Evolutionary conservation across 2,888 invertebrate genomes (phyloP).

Genomic region (Flexamia atlantica): DNA sequence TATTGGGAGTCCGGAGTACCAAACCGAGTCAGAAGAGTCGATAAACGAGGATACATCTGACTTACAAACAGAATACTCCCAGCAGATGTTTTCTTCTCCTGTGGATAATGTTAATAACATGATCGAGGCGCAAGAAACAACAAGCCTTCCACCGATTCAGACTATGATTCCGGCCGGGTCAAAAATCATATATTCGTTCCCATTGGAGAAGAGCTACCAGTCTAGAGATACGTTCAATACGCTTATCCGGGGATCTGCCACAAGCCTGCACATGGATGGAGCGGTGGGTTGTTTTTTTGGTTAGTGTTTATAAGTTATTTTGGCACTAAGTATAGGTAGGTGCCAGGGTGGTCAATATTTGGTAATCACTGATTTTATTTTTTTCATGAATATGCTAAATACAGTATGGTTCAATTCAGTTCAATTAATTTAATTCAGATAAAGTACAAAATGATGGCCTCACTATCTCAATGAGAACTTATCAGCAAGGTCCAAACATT

Average conservation of each 20-base stretch:
- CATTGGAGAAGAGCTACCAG: conserved; percentile 1
- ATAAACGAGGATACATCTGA: conserved; percentile 7
- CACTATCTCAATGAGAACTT: no score
- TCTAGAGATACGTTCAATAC: conserved; percentile 40
- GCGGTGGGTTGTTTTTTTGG: no score
- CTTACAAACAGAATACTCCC: background rate
- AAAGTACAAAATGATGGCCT: no score
- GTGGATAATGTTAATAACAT: background rate
- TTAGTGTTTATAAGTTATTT: no score
- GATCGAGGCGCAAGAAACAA: background rate
- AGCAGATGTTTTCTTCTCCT: background rate
- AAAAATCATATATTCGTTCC: conserved; percentile 32
- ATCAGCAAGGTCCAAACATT: no score
- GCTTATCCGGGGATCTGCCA: conserved; percentile 49
- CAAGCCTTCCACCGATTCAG: conserved; percentile 51
- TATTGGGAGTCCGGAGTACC: background rate
- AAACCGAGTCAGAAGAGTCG: conserved; percentile 15
- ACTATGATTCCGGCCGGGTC: conserved; percentile 56
- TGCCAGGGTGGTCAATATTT: no score
- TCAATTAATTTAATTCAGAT: no score
- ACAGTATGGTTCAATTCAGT: no score
- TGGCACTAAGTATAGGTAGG: no score
- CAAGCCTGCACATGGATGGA: conserved; percentile 50
- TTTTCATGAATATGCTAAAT: no score
- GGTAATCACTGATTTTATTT: no score